Base-by-base conservation (phyloP, 2,797 vertebrate species). In the Syngnathus acus region DNA sequence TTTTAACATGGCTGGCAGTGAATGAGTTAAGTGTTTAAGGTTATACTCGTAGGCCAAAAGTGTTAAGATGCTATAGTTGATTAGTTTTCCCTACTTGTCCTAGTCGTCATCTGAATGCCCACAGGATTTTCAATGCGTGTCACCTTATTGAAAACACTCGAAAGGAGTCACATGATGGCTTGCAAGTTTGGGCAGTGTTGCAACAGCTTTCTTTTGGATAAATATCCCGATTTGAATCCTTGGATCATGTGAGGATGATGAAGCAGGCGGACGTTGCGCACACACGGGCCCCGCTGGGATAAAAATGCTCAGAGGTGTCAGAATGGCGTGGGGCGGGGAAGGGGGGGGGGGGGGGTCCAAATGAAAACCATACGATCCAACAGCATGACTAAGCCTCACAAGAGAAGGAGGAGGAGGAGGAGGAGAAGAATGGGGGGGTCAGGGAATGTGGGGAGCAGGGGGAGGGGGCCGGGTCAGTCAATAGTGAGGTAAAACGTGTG, bases 311-410 rank as follows among this genome's bases (percentile, higher is more conserved):
- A 79, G 85, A 83, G 84, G 84, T 86, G 84, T 85, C 55, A 14
- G 32, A 9, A 14, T 9, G 0, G 83, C 82, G 84, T 76, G 85
- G 72, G 76, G 70, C 80, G 84, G 76, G 83, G 72, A 75, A 72
- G 80, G 82, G 75, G 83, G 72, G 76, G 72, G 81, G 83, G 77
- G 83, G 73, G 77, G 72, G 80, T 75, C 69, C 62, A 84, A 88
- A 90, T 90, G 75, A 86, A 85, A 90, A 91, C 83, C 88, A 90
- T 84, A 85, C 82, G 86, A 80, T 82, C 80, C 79, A 78, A 86
- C 76, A 79, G 83, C 84, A 90, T 91, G 89, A 89, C 88, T 88
- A 86, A 89, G 82, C 83, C 72, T 82, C 72, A 69, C 81, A 62
- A 65, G 81, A 71, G 67, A 78, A 69, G 68, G 65, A 68, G 69